Evolutionary conservation across 2,797 vertebrate species (phyloP), one percentile per base, ranked within the genome.

Genomic region (Esox lucius): DNA sequence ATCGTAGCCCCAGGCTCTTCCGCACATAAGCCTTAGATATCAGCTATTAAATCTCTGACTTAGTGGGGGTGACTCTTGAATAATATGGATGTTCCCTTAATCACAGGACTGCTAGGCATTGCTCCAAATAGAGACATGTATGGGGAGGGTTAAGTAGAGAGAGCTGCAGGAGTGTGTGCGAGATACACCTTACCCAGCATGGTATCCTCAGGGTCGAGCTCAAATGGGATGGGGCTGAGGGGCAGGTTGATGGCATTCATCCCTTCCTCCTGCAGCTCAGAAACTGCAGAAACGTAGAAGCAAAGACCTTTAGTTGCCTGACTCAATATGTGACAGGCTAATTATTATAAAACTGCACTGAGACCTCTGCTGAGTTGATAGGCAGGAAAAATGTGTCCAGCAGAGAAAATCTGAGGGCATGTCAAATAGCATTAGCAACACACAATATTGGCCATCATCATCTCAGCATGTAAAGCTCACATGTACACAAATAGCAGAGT

Each of bases 201-300:
- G 42, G 95, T 96, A 87, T 96, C 95, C 86, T 96, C 95, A 0
- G 95, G 95, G 86, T 96, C 95, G 85, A 96, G 88, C 87, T 96
- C 95, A 0, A 96, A 96, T 67, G 95, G 94, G 79, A 95, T 95
- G 6, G 95, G 95, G 79, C 92, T 95, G 80, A 96, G 94, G 33
- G 95, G 95, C 83, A 96, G 91, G 84, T 96, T 96, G 90, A 96
- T 96, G 85, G 95, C 95, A 69, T 96, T 96, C 87, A 96, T 96
- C 82, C 95, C 95, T 89, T 96, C 95, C 85, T 96, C 95, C 84
- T 96, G 95, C 80, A 96, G 93, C 87, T 96, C 95, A 11, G 95
- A 96, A 39, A 96, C 95, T 96, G 83, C 31, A 67, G 88, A 78
- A n/a, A 35, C n/a, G 72, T 12, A 62, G 17, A 62, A 16, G 51